phyloP scores from a whole-genome alignment of 2,888 invertebrate species.

The Patella pellucida region DNA sequence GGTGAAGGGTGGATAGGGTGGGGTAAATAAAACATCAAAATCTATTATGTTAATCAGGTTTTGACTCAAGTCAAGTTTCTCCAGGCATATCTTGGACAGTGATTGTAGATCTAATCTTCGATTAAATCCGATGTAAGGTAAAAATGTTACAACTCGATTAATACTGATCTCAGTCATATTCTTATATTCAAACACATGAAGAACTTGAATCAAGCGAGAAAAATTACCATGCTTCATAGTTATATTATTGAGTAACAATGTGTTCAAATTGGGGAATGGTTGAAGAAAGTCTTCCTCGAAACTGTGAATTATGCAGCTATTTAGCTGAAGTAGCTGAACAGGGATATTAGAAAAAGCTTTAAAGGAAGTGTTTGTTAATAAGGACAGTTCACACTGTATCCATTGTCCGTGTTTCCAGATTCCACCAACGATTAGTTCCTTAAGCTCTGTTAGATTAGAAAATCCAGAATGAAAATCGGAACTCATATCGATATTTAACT shows the following conservation, averaged over 20 bases:
- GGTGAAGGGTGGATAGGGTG: background rate
- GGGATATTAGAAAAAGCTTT: background rate
- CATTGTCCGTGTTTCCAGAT: background rate
- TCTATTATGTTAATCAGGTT: background rate
- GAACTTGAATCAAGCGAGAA: background rate
- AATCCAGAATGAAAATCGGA: background rate
- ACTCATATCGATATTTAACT: background rate
- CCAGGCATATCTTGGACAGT: background rate
- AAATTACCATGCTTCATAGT: background rate
- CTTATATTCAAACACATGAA: background rate
- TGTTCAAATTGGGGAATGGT: background rate
- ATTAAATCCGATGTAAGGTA: background rate
- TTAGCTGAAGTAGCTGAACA: background rate
- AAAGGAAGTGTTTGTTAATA: background rate
- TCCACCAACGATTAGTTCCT: background rate
- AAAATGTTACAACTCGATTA: background rate
- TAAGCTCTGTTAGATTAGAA: background rate
- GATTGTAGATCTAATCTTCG: background rate
- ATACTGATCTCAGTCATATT: background rate
- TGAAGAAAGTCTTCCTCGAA: background rate
- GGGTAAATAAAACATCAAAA: background rate
- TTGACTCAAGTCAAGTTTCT: background rate
- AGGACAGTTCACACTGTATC: background rate
- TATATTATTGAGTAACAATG: background rate
- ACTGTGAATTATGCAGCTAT: background rate